A percentile compares a stretch with the other conserved stretches of the same genome.
Conservation (phyloP, 2,113 vertebrate genomes). For the Sialia sialis region DNA sequence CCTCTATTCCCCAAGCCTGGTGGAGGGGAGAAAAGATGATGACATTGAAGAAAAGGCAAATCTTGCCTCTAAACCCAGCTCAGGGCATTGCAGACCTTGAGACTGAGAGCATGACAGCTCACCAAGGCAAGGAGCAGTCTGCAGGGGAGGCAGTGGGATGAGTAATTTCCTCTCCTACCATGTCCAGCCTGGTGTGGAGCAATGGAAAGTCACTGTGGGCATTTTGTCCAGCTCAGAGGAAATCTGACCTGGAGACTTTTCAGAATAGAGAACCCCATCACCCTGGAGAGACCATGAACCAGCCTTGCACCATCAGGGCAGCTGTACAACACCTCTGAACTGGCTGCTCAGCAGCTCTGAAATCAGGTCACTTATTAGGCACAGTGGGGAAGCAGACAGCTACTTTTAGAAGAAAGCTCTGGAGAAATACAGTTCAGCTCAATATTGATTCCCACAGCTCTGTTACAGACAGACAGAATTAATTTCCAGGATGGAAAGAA, state of each 20-base stretch:
- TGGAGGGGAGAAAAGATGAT: not conserved
- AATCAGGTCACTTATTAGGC: constrained; percentile 7
- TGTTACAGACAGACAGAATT: not conserved
- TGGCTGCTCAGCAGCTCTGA: not conserved
- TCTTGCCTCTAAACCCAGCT: not conserved
- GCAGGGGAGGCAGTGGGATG: not conserved
- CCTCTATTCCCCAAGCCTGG: fast-evolving
- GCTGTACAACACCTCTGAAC: not conserved
- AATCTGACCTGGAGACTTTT: not conserved
- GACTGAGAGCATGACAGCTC: not conserved
- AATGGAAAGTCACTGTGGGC: not conserved
- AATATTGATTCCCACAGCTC: constrained; percentile 41
- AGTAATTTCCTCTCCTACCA: not conserved
- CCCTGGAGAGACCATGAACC: not conserved
- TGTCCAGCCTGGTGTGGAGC: not conserved
- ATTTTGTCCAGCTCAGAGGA: not conserved
- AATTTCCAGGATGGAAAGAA: constrained; percentile 43
- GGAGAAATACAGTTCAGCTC: not conserved
- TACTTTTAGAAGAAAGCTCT: constrained; percentile 4
- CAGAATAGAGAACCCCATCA: not conserved
- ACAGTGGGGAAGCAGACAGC: constrained; percentile 1
- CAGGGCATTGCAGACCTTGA: not conserved
- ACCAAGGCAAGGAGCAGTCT: not conserved
- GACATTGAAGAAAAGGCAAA: not conserved
- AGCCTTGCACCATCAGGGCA: not conserved